Percentiles rank a stretch among this genome's conserved stretches.
phyloP scores from a whole-genome alignment of 2,797 vertebrate species.

The Chaetodon trifasciatus region DNA sequence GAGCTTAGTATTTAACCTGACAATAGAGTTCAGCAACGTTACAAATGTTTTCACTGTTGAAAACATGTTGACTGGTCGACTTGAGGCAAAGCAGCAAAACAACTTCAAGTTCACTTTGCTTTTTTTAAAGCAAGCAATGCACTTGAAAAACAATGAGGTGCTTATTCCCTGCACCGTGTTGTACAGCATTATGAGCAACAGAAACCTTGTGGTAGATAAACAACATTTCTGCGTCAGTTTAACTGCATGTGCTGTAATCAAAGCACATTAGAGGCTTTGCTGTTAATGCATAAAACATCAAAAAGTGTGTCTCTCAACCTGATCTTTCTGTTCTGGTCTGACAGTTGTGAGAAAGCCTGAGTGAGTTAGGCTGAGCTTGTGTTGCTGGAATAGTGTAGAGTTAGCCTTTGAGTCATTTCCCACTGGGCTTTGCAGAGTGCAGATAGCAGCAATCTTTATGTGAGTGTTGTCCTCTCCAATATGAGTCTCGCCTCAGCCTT shows the following conservation, averaged over 20 bases:
- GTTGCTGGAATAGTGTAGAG: slow-evolving; percentile 34
- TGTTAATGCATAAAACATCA: slow-evolving; percentile 62
- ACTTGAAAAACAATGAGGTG: slow-evolving; percentile 22
- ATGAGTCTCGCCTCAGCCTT: slow-evolving; percentile 33
- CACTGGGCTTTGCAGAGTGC: slow-evolving; percentile 48
- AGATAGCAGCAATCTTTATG: slow-evolving; percentile 60
- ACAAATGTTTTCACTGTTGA: slow-evolving; percentile 30
- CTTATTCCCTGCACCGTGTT: slow-evolving; percentile 23
- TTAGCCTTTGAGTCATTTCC: slow-evolving; percentile 55
- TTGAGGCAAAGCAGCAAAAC: slow-evolving; percentile 18
- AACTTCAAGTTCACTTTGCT: slow-evolving; percentile 27
- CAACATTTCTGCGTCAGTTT: slow-evolving; percentile 29
- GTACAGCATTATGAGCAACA: slow-evolving; percentile 23
- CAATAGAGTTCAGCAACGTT: slow-evolving; percentile 21
- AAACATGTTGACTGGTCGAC: neutral
- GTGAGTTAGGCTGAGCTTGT: slow-evolving; percentile 53
- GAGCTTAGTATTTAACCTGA: slow-evolving; percentile 14
- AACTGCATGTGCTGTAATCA: slow-evolving; percentile 34
- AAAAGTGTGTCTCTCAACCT: slow-evolving; percentile 39
- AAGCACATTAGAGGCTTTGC: slow-evolving; percentile 50
- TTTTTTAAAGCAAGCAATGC: slow-evolving; percentile 18
- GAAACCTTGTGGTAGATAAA: slow-evolving; percentile 29
- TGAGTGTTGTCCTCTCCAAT: slow-evolving; percentile 34
- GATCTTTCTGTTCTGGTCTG: slow-evolving; percentile 42
- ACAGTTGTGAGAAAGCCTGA: slow-evolving; percentile 39